Conservation (phyloP, 2,113 vertebrate genomes). For the Pterocles gutturalis region DNA sequence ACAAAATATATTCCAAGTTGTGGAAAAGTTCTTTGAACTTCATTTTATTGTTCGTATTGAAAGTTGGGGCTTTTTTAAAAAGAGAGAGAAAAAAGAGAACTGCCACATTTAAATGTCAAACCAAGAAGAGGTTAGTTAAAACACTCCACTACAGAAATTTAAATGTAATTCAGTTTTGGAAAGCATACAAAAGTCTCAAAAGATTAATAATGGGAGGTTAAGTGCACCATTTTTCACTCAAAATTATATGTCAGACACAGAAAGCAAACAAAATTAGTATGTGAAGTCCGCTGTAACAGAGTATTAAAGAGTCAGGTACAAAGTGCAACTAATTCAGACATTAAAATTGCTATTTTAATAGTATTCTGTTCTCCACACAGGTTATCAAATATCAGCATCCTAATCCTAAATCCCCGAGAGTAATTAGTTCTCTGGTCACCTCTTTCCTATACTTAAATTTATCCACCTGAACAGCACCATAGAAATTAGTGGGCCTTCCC, state of each 20-base stretch:
- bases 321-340: background rate
- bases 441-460: background rate
- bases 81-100: background rate
- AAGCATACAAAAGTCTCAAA: background rate
- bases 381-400: background rate
- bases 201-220: slow-evolving; percentile 34
- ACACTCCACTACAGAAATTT: background rate
- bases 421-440: background rate
- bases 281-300: background rate
- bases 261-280: background rate
- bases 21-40: background rate
- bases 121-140: background rate
- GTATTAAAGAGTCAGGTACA: background rate
- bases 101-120: background rate
- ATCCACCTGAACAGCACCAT: background rate
- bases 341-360: background rate
- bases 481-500: background rate
- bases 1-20: background rate
- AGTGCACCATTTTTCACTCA: background rate
- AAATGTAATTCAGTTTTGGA: slow-evolving; percentile 12
- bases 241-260: background rate
- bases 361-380: background rate
- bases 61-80: background rate
- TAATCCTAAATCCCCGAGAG: background rate
- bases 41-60: background rate